Conservation (phyloP, 1,140 invertebrate genomes). For the Brachionus plicatilis region DNA sequence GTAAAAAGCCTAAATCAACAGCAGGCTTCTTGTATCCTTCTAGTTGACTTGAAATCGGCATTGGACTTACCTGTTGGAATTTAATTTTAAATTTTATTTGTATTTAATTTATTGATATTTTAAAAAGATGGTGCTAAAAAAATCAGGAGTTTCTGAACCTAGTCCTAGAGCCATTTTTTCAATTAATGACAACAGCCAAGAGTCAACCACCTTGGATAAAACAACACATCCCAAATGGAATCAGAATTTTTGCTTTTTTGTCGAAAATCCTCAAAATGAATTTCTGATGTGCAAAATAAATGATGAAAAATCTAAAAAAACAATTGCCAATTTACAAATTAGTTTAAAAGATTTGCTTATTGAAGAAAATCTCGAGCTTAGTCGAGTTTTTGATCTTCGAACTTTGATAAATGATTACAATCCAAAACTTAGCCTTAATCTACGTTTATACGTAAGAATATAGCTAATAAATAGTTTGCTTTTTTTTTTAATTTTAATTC, state of each 20-base stretch:
- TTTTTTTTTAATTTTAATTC: neutral
- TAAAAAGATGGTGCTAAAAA: neutral
- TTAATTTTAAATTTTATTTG: neutral
- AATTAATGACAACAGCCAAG: conserved; percentile 48
- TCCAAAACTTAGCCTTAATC: neutral
- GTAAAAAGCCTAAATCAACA: conserved; percentile 41
- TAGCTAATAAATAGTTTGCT: neutral
- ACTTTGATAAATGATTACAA: neutral
- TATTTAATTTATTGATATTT: neutral
- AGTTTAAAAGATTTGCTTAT: neutral
- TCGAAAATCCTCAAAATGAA: conserved; percentile 79
- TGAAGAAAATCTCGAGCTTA: neutral
- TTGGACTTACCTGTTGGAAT: conserved; percentile 77
- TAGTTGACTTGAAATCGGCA: conserved; percentile 80
- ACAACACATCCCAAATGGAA: conserved; percentile 61
- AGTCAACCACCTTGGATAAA: conserved; percentile 47
- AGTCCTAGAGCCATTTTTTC: conserved; percentile 49
- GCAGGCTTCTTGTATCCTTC: conserved; percentile 60
- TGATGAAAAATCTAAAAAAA: neutral
- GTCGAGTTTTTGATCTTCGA: neutral
- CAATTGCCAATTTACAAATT: neutral
- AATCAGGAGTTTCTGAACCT: conserved; percentile 49
- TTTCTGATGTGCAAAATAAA: conserved; percentile 57
- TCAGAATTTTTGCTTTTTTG: conserved; percentile 78
- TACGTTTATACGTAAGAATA: neutral